phyloP scores from a whole-genome alignment of 2,113 vertebrate species.

The Bungarus multicinctus region DNA sequence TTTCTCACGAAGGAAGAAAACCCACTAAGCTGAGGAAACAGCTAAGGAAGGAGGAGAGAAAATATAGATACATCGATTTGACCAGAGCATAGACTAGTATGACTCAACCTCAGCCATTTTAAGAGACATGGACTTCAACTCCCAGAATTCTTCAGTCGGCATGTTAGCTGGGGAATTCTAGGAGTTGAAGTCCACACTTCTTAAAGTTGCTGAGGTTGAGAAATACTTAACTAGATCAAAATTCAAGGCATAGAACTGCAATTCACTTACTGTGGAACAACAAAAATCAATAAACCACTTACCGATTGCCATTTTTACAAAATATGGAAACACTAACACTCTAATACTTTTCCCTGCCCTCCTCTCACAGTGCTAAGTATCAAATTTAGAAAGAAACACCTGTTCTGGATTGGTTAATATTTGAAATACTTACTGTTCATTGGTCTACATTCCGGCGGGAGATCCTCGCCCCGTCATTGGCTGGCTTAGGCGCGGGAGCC shows the following conservation, averaged over 20 bases:
- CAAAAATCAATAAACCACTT: neutral
- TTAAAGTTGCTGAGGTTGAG: neutral
- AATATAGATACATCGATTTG: constrained; percentile 29
- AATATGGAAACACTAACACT: neutral
- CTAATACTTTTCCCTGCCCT: neutral
- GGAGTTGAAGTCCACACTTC: neutral
- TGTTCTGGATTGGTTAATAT: too few species aligned
- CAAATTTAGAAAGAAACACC: neutral
- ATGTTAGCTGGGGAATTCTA: neutral
- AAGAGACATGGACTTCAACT: neutral
- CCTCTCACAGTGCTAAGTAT: neutral
- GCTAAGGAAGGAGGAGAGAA: constrained; percentile 37
- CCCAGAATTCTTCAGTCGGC: neutral
- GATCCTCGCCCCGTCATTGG: too few species aligned
- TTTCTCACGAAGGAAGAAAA: constrained; percentile 42
- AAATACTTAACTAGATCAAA: neutral
- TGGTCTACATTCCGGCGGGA: too few species aligned
- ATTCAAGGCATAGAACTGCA: constrained; percentile 39
- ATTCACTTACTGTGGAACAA: neutral
- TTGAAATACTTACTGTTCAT: too few species aligned
- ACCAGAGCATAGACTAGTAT: constrained; percentile 37
- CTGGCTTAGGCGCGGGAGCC: too few species aligned
- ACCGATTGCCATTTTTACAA: neutral
- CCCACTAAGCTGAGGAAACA: constrained; percentile 57
- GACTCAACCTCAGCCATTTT: neutral